These are phyloP conservation scores for Blastobasis lacticolella DNA, from an alignment of 2,888 invertebrate genomes.

Conservation along the genomic window DNA sequence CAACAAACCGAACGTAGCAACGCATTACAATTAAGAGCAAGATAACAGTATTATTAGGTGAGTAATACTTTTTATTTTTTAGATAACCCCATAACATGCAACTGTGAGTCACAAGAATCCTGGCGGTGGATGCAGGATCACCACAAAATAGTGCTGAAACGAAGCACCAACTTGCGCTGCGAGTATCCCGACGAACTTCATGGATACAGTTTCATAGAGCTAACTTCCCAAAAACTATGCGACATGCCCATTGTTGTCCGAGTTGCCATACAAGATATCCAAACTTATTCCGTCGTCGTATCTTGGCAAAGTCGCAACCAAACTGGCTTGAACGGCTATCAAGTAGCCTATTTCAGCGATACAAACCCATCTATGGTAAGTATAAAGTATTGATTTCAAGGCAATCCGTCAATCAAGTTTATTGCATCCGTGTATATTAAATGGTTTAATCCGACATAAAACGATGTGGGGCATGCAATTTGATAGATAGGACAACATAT, in stretches of 20 bases:
- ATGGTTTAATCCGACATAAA: no score
- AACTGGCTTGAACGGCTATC: slow-evolving; percentile 87
- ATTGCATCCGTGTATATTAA: no score
- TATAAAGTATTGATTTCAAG: slow-evolving; percentile 15
- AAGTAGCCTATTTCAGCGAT: slow-evolving; percentile 86
- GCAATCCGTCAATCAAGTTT: neutral
- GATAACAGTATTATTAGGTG: neutral
- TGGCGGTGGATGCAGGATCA: slow-evolving; percentile 96
- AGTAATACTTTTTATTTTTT: slow-evolving; percentile 23
- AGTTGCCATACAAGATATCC: slow-evolving; percentile 90
- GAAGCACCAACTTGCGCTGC: slow-evolving; percentile 80
- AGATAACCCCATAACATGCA: slow-evolving; percentile 93
- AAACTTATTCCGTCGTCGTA: slow-evolving; percentile 88
- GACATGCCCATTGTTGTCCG: slow-evolving; percentile 87
- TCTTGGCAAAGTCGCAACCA: slow-evolving; percentile 94
- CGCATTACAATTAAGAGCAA: no score
- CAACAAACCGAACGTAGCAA: no score
- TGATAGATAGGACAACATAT: no score
- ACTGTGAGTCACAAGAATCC: slow-evolving; percentile 91
- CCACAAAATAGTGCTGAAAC: slow-evolving; percentile 80
- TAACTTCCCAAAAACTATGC: slow-evolving; percentile 88
- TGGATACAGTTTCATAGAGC: slow-evolving; percentile 83
- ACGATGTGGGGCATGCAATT: no score
- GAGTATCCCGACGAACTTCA: slow-evolving; percentile 88
- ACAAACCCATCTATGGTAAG: slow-evolving; percentile 70